Conservation (phyloP, 2,888 invertebrate genomes). For the Nephrotoma guestfalica region DNA sequence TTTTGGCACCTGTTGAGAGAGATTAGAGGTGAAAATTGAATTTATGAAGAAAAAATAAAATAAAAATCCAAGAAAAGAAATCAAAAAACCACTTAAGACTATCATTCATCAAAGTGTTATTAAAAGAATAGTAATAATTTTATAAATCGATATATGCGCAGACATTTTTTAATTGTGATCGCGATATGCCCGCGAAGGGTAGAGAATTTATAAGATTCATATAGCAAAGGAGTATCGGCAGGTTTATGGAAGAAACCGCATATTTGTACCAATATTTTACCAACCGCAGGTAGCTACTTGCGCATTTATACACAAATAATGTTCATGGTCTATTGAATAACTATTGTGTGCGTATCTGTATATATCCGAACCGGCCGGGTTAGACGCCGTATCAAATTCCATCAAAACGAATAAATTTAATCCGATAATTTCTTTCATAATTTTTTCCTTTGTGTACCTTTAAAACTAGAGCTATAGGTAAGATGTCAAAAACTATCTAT, state of each 20-base stretch:
- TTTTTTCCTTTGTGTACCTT: background rate
- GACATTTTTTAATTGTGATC: background rate
- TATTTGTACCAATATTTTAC: background rate
- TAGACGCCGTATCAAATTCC: background rate
- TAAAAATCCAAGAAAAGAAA: background rate
- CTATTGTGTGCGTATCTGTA: background rate
- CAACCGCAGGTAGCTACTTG: background rate
- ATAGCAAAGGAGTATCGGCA: background rate
- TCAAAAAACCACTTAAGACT: background rate
- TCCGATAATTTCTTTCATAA: background rate
- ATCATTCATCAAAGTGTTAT: background rate
- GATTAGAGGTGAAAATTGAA: background rate
- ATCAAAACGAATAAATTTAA: background rate
- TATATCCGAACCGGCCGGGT: background rate
- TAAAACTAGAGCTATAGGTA: background rate
- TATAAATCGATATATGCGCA: background rate
- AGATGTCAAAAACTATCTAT: background rate
- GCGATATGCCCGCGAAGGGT: background rate
- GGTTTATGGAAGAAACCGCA: background rate
- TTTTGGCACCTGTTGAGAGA: background rate
- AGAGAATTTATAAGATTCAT: background rate
- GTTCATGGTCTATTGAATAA: background rate
- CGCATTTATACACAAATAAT: background rate
- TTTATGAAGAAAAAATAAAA: background rate
- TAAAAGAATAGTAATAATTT: background rate